Base-by-base conservation (phyloP, 2,888 invertebrate genomes). In the Amblyjoppa fuscipennis region DNA sequence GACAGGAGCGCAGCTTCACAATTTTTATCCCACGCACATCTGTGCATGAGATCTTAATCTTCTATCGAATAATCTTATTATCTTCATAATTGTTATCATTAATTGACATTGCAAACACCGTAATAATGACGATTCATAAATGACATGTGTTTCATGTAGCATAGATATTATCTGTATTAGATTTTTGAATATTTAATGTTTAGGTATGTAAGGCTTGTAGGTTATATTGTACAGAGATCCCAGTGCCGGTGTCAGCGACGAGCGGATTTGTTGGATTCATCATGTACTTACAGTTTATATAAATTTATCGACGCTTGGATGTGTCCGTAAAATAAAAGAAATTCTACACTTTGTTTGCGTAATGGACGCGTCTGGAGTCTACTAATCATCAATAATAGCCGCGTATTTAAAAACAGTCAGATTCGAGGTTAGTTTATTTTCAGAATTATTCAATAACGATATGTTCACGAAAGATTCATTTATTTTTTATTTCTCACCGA, bases 341-440 rank as follows among this genome's bases (percentile, higher is more conserved):
- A 16, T 34, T 34, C 16, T 59, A 61, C 16, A 16, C 9, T 11
- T 64, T 64, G 3, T 28, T 64, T 64, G 64, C n/a, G 6, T 64
- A 16, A 34, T 34, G 34, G 3, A 34, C 34, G 34, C 2, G 7
- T 64, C 34, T 16, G 64, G 2, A 31, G n/a, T 31, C 31, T 34
- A 16, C 16, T 31, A 6, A 13, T 64, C 16, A 64, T 64, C 31
- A 16, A 34, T 64, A 64, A 31, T 6, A 34, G n/a, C 34, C 9
- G 16, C 64, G 34, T 7, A 6, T 11, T 16, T 16, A 7, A 64
- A 64, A 34, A 16, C 13, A 34, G 6, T 31, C 7, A 34, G 5
- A 64, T 64, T 64, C 31, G n/a, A 64, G 64, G 64, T 64, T 64
- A 64, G 64, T 64, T 64, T 31, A 7, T 4, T 64, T 64, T 16